Conservation (phyloP, 2,797 vertebrate species). For the Pagetopsis macropterus region DNA sequence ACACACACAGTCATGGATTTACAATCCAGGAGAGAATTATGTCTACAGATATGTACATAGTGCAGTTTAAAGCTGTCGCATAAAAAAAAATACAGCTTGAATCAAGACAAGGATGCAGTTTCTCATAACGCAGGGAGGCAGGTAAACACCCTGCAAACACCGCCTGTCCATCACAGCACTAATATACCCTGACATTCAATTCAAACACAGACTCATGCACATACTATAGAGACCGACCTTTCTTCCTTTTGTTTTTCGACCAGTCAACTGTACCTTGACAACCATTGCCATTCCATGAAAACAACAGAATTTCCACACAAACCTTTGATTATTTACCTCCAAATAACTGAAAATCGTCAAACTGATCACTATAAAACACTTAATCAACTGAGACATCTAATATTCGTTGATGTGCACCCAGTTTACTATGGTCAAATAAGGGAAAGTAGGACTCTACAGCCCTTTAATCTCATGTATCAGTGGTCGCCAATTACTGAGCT, state of each 20-base stretch:
- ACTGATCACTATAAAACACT: background rate
- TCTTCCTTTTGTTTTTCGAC: slow-evolving; percentile 21
- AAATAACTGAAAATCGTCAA: slow-evolving; percentile 13
- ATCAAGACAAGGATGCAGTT: slow-evolving; percentile 10
- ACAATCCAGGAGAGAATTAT: background rate
- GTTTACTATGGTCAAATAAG: slow-evolving; percentile 10
- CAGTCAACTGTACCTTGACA: background rate
- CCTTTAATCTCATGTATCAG: slow-evolving; percentile 19
- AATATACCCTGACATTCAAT: slow-evolving; percentile 43
- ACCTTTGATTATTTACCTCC: background rate
- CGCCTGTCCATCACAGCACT: slow-evolving; percentile 49
- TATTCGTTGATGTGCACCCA: slow-evolving; percentile 19
- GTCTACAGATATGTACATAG: slow-evolving; percentile 1
- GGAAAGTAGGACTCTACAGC: slow-evolving; percentile 15
- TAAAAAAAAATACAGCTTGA: slow-evolving; percentile 27
- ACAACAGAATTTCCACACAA: background rate
- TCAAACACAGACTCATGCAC: slow-evolving; percentile 42
- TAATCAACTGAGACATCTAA: slow-evolving; percentile 22
- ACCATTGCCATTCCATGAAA: background rate
- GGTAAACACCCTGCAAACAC: slow-evolving; percentile 26
- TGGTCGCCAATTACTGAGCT: slow-evolving; percentile 33
- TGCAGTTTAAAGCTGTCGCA: slow-evolving; percentile 23
- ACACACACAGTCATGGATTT: background rate
- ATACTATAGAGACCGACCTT: slow-evolving; percentile 8
- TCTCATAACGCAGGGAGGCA: slow-evolving; percentile 23